phyloP scores from a whole-genome alignment of 1,140 invertebrate genomes.

The Bombus waltoni region DNA sequence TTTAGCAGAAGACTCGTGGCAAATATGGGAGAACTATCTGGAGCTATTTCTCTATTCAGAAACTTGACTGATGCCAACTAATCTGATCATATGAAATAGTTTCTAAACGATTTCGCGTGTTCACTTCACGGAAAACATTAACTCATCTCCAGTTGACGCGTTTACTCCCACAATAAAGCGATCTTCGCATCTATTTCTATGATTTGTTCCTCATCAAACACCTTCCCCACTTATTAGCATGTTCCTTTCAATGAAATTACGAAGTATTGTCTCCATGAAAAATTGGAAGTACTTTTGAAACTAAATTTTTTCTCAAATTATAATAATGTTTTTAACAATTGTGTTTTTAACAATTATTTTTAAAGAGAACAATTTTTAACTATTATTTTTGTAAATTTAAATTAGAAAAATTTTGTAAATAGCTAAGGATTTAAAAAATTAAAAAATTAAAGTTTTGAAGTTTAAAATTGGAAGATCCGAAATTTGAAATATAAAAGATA shows the following conservation, averaged over 20 bases:
- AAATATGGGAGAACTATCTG: neutral
- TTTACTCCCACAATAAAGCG: neutral
- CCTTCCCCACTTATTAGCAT: neutral
- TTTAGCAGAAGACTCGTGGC: neutral
- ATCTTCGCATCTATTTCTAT: neutral
- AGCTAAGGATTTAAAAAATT: neutral
- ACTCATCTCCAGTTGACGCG: neutral
- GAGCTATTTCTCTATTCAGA: slow-evolving; percentile 8
- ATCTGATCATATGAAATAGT: neutral
- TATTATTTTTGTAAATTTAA: too few relatives aligned
- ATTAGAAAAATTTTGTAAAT: neutral
- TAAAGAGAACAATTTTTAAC: too few relatives aligned
- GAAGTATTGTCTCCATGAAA: neutral
- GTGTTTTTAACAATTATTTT: too few relatives aligned
- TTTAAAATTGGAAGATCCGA: neutral
- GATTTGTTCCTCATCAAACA: neutral
- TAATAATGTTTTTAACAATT: too few relatives aligned
- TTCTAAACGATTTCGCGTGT: neutral
- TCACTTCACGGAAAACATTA: neutral
- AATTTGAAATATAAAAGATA: neutral
- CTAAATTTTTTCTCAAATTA: neutral
- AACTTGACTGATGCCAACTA: slow-evolving; percentile 1
- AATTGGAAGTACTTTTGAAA: neutral
- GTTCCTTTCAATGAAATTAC: neutral
- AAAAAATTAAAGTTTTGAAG: neutral